Percentiles rank a stretch among this genome's conserved stretches.
phyloP scores from a whole-genome alignment of 1,140 invertebrate species.

The Drosophila lacteicornis region DNA sequence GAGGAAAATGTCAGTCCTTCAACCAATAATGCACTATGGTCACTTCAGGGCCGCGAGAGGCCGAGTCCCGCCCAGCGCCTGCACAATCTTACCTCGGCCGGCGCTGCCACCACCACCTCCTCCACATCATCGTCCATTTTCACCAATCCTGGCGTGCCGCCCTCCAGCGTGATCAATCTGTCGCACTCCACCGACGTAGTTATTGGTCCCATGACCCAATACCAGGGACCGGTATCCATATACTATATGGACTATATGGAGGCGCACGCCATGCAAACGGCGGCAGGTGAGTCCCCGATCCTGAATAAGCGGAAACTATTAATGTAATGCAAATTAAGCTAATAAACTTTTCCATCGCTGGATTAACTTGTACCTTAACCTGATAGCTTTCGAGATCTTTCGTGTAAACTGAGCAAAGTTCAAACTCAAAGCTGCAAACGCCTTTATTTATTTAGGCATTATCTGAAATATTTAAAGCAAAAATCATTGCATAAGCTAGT shows the following conservation, averaged over 20 bases:
- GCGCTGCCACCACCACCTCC: constrained; percentile 3
- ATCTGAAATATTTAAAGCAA: neutral
- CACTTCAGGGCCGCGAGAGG: constrained; percentile 46
- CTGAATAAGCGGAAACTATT: constrained; percentile 1
- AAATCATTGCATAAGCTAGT: neutral
- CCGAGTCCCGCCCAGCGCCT: constrained; percentile 32
- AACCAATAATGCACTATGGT: constrained; percentile 53
- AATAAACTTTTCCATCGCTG: neutral
- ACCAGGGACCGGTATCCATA: constrained; percentile 85
- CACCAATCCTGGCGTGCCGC: constrained; percentile 68
- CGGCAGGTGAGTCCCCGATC: constrained; percentile 56
- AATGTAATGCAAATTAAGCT: neutral
- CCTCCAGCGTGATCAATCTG: constrained; percentile 78
- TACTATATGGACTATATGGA: constrained; percentile 84
- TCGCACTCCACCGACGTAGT: constrained; percentile 84
- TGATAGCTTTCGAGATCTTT: neutral
- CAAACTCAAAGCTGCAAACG: neutral
- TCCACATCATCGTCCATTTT: constrained; percentile 48
- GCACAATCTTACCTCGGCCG: constrained; percentile 34
- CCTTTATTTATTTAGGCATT: neutral
- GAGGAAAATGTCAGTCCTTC: constrained; percentile 22
- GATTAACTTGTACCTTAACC: neutral
- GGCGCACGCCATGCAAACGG: constrained; percentile 69
- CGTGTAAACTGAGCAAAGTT: neutral
- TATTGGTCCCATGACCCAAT: constrained; percentile 85